Evolutionary conservation across 2,797 vertebrate species (phyloP).

Genomic region (Geotria australis): DNA sequence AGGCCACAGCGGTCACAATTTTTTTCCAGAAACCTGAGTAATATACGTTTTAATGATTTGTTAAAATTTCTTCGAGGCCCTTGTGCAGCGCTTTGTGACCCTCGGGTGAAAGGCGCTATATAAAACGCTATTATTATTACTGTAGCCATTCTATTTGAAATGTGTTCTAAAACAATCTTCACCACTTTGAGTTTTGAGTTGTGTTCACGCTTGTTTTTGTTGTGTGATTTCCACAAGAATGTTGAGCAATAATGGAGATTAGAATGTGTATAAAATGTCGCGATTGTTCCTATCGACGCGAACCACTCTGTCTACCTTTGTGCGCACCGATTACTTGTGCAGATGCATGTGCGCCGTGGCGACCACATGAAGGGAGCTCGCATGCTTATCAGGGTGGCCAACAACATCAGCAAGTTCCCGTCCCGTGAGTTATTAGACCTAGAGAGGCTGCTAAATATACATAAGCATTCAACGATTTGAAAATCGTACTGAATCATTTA

Average conservation of each 20-base stretch:
- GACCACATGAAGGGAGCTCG: conserved; percentile 73
- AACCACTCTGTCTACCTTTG: neutral
- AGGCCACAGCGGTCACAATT: no score
- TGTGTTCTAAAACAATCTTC: no score
- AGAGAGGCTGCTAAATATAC: neutral
- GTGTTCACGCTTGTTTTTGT: no score
- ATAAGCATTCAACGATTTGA: neutral
- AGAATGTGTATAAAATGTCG: neutral
- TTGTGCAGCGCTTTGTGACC: no score
- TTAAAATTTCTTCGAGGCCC: no score
- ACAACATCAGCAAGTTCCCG: conserved; percentile 92
- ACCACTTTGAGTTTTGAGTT: neutral
- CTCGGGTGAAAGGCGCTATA: no score
- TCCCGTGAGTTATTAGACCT: conserved; percentile 35
- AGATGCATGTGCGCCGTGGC: conserved; percentile 60
- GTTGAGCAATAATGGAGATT: neutral
- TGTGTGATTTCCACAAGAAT: no score
- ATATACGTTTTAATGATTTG: no score
- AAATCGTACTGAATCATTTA: neutral
- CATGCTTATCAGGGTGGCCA: conserved; percentile 81
- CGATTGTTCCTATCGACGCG: no score
- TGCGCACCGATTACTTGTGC: conserved; percentile 3
- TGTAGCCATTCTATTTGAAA: no score
- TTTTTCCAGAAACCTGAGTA: no score
- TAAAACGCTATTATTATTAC: no score